Evolutionary conservation across 2,797 vertebrate species (phyloP), one percentile per base, ranked within the genome.

Genomic region (Karalla daura): DNA sequence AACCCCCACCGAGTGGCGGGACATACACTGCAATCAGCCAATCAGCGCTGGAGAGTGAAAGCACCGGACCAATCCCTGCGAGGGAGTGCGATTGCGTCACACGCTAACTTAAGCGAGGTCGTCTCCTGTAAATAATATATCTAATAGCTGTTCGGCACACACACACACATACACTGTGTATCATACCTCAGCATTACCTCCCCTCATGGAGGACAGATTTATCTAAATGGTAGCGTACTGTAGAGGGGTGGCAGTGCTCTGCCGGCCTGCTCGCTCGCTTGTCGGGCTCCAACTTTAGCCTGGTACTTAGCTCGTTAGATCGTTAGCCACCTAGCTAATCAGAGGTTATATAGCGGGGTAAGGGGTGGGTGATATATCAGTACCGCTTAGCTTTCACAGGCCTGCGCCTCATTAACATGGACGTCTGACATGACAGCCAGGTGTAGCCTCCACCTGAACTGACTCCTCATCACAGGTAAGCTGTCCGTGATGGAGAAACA

Each of bases 61-160:
- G 7, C 1, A 6, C 0, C 0, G 33, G 56, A 21, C 86, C 88
- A 91, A 92, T 89, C 51, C 0, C 18, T 7, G 43, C 14, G 5
- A 14, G 18, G 18, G 11, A 52, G 7, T 1, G n/a, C 21, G 2
- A 44, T 54, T 35, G 80, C 64, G 79, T 79, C 56, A 76, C 2
- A 13, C 32, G n/a, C 49, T 35, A 58, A 7, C 60, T 68, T 86
- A 74, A 18, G 79, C 61, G 62, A 85, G 77, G 64, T 87, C 65
- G 86, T 83, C 86, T 88, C 53, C 80, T 90, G 87, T 91, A 89
- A 92, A 91, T 92, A 92, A 86, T 84, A 80, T 75, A 91, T 84
- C 59, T 80, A 50, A 67, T 58, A 80, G 53, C 76, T 75, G 68
- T 76, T n/a, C n/a, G n/a, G n/a, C n/a, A n/a, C n/a, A n/a, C n/a